phyloP scores from a whole-genome alignment of 1,140 invertebrate species.

The Riptortus pedestris region DNA sequence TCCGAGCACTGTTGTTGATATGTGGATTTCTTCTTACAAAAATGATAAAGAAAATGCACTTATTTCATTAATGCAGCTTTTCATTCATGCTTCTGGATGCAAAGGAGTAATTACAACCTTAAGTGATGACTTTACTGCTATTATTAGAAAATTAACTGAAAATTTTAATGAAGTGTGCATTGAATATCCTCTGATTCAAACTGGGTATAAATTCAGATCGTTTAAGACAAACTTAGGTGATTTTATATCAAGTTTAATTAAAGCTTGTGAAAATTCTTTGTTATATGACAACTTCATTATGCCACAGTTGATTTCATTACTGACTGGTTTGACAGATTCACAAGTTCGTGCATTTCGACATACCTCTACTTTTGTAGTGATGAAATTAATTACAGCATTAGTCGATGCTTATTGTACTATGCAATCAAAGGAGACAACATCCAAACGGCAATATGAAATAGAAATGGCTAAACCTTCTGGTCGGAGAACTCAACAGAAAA shows the following conservation, averaged over 20 bases:
- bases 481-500: slow-evolving; percentile 18
- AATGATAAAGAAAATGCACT: not conserved
- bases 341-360: not conserved
- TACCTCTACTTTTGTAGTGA: not conserved
- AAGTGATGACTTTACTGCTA: not conserved
- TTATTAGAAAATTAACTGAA: not conserved
- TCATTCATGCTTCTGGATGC: not conserved
- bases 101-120: not conserved
- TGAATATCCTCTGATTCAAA: not conserved
- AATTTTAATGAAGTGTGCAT: not conserved
- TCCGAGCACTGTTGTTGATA: not conserved
- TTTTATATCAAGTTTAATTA: not conserved
- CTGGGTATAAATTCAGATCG: not conserved
- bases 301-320: not conserved
- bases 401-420: not conserved
- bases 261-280: not conserved
- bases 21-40: slow-evolving; percentile 2
- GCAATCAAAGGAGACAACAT: not conserved
- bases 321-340: not conserved
- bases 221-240: not conserved
- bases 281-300: slow-evolving; percentile 1
- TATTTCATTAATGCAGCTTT: not conserved
- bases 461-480: not conserved
- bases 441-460: not conserved
- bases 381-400: not conserved